Percentiles rank a stretch among this genome's conserved stretches.
Evolutionary conservation across 2,888 invertebrate species (phyloP).

Genomic region (Anodontia alba): DNA sequence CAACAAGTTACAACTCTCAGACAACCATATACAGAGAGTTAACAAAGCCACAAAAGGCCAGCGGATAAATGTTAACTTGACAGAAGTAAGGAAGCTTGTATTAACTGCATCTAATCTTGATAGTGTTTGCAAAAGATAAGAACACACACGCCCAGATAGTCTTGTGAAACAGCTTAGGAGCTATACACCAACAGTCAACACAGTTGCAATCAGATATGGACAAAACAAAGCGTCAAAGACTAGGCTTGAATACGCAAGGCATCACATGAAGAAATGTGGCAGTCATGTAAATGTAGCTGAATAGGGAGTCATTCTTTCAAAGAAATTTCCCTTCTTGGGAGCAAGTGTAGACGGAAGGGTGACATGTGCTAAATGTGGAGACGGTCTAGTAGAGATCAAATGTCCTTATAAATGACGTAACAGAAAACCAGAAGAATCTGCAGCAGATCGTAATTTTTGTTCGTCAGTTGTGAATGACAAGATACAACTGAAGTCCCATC

Average conservation of each 20-base stretch:
- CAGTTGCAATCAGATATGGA: conserved; percentile 13
- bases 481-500: neutral
- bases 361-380: conserved; percentile 14
- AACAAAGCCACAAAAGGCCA: conserved; percentile 20
- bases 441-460: conserved; percentile 24
- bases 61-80: conserved; percentile 17
- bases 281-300: neutral
- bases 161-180: conserved; percentile 11
- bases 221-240: conserved; percentile 22
- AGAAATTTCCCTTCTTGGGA: conserved; percentile 27
- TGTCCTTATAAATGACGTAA: conserved; percentile 41
- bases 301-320: conserved; percentile 12
- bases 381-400: conserved; percentile 37
- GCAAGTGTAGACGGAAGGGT: conserved; percentile 43
- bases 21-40: neutral
- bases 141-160: conserved; percentile 6
- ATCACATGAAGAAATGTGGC: conserved; percentile 17
- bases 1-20: neutral
- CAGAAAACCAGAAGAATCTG: conserved; percentile 23
- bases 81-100: neutral
- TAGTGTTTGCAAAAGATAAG: neutral
- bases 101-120: conserved; percentile 22
- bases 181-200: neutral
- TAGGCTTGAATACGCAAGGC: neutral
- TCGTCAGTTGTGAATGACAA: neutral